Percentiles rank a stretch among this genome's conserved stretches.
phyloP scores from a whole-genome alignment of 2,113 vertebrate species.

The Spizaetus ornatus region DNA sequence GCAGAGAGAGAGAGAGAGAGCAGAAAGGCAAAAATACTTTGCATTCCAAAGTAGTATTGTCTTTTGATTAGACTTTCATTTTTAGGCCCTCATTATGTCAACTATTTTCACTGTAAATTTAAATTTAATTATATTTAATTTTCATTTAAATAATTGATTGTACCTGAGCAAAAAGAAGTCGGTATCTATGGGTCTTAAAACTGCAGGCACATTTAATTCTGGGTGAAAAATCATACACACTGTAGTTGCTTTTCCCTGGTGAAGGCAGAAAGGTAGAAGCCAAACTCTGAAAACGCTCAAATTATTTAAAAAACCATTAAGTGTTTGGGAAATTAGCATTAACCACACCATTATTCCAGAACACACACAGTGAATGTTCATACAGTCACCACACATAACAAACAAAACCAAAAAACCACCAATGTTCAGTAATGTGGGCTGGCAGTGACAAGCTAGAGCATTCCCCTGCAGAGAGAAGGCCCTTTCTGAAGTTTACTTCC shows the following conservation, averaged over 20 bases:
- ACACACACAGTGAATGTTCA: neutral
- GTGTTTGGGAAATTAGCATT: neutral
- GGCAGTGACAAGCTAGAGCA: neutral
- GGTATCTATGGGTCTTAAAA: neutral
- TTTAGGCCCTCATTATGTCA: neutral
- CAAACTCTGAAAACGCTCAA: neutral
- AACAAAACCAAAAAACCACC: neutral
- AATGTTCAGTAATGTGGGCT: neutral
- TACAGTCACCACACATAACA: neutral
- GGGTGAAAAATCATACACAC: neutral
- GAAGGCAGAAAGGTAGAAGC: neutral
- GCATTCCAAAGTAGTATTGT: neutral
- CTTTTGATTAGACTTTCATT: neutral
- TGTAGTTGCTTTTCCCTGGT: neutral
- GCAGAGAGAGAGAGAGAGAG: neutral
- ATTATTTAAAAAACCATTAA: neutral
- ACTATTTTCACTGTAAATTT: neutral
- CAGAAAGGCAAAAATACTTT: neutral
- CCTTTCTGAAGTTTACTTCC: neutral
- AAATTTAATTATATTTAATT: neutral
- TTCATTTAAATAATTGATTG: neutral
- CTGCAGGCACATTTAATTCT: neutral
- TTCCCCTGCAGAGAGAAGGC: neutral
- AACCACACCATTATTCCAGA: slow-evolving; percentile 5
- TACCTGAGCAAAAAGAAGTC: neutral